These are phyloP conservation scores for Leucophora obtusa DNA, from an alignment of 2,888 invertebrate genomes.

Conservation along the genomic window DNA sequence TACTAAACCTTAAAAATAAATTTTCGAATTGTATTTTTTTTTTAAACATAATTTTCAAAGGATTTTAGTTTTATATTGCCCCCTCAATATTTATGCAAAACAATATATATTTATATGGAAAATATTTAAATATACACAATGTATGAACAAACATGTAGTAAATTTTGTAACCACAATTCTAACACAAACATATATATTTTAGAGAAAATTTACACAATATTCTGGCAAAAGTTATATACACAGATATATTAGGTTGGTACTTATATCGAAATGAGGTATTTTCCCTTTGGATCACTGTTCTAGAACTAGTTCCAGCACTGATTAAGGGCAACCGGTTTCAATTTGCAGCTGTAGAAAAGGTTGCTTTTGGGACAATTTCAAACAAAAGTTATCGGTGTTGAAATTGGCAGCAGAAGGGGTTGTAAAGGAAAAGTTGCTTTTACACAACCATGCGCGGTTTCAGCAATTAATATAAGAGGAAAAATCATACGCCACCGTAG, in stretches of 20 bases:
- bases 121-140: conserved; percentile 31
- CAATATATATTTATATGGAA: background rate
- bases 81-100: conserved; percentile 12
- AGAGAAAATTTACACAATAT: background rate
- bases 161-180: conserved; percentile 39
- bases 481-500: no score
- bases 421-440: no score
- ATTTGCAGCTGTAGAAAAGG: no score
- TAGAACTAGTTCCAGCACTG: no score
- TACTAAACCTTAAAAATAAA: conserved; percentile 34
- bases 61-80: conserved; percentile 36
- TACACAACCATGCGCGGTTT: no score
- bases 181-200: conserved; percentile 33
- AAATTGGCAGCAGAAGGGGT: no score
- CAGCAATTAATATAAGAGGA: no score
- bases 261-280: no score
- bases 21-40: background rate
- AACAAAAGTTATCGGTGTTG: no score
- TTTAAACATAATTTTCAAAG: conserved; percentile 42
- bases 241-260: background rate
- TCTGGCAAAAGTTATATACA: background rate
- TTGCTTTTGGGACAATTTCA: no score
- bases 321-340: no score
- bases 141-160: conserved; percentile 23
- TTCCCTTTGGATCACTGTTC: no score